Conservation (phyloP, 2,797 vertebrate genomes). For the Chelonia mydas region DNA sequence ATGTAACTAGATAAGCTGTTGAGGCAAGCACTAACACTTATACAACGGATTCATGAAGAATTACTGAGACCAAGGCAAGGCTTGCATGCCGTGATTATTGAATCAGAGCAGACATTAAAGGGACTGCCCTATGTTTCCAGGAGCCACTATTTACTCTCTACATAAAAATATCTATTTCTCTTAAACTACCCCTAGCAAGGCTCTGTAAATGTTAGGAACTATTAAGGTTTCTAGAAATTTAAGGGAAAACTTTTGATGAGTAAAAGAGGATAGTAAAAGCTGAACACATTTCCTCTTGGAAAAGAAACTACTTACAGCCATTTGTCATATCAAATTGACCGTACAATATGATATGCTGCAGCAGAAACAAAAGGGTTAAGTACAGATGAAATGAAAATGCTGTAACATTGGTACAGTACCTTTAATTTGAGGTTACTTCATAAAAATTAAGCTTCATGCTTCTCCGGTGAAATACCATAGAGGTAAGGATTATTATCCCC, state of each 20-base stretch:
- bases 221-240: background rate
- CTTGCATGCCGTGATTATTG: background rate
- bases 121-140: conserved; percentile 1
- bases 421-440: background rate
- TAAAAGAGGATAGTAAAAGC: background rate
- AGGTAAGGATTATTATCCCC: background rate
- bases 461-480: background rate
- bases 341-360: background rate
- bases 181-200: background rate
- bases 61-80: background rate
- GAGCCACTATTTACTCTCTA: background rate
- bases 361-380: rapidly evolving
- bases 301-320: background rate
- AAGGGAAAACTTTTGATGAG: background rate
- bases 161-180: background rate
- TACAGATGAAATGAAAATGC: background rate
- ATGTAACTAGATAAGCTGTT: background rate
- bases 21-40: background rate
- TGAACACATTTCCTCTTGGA: background rate
- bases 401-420: background rate
- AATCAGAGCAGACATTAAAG: background rate
- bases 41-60: background rate
- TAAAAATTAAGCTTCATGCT: background rate
- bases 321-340: background rate
- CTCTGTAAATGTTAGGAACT: background rate